Evolutionary conservation across 2,113 vertebrate genomes (phyloP).

Genomic region (Procavia capensis): DNA sequence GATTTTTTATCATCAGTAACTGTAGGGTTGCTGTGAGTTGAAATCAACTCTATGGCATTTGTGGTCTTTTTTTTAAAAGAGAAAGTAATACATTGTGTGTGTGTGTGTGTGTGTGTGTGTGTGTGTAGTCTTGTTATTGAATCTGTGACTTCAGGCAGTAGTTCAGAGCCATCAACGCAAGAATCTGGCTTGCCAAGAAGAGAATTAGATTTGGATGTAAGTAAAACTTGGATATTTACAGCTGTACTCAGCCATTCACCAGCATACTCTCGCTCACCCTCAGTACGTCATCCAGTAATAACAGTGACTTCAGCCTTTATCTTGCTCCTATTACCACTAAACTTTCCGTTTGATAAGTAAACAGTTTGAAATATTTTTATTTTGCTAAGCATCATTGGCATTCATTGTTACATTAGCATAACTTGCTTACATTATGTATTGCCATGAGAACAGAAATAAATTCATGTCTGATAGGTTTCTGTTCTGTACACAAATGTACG

Average conservation of each 20-base stretch:
- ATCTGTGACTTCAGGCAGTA: not conserved
- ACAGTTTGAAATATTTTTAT: not conserved
- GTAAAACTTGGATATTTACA: fast-evolving
- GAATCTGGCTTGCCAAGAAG: not conserved
- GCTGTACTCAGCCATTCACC: too few relatives aligned
- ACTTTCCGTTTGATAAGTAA: not conserved
- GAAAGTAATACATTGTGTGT: too few relatives aligned
- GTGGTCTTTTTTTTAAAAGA: too few relatives aligned
- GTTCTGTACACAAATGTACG: not conserved
- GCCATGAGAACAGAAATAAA: not conserved
- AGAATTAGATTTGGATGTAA: not conserved
- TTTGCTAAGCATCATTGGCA: not conserved
- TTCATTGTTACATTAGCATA: not conserved
- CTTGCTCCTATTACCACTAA: not conserved
- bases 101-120: too few relatives aligned
- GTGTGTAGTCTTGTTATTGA: not conserved
- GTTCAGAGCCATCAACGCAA: not conserved
- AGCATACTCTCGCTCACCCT: fast-evolving
- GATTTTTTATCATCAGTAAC: too few relatives aligned
- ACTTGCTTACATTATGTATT: not conserved
- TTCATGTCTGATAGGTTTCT: not conserved
- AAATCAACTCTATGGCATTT: too few relatives aligned
- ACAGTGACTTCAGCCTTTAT: fast-evolving
- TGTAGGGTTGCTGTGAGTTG: too few relatives aligned
- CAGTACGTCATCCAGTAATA: too few relatives aligned